Conservation (phyloP, 1,140 invertebrate genomes). For the Marisa cornuarietis region DNA sequence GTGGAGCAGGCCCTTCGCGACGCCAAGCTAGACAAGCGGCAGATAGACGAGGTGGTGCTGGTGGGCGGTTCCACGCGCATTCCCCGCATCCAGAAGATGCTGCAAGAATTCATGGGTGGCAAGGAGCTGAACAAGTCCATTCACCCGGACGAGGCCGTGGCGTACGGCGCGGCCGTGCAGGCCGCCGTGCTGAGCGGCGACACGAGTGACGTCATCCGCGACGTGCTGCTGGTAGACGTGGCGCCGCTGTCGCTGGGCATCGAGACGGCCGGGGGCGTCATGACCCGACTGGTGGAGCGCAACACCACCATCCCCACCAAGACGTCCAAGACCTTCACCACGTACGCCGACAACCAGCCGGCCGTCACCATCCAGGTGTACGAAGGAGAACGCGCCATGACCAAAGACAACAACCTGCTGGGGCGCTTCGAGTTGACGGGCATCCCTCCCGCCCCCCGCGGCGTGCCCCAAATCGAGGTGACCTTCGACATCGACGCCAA, state of each 20-base stretch:
- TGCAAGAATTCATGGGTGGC: slow-evolving; percentile 81
- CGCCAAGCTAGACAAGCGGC: slow-evolving; percentile 91
- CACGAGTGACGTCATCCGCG: slow-evolving; percentile 53
- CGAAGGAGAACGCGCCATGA: slow-evolving; percentile 91
- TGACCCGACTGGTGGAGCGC: slow-evolving; percentile 68
- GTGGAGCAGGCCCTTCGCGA: slow-evolving; percentile 93
- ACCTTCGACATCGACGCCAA: slow-evolving; percentile 74
- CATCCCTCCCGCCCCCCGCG: slow-evolving; percentile 90
- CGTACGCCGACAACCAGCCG: slow-evolving; percentile 74
- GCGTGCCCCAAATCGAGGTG: slow-evolving; percentile 82
- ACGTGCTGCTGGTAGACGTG: slow-evolving; percentile 63
- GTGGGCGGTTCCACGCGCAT: slow-evolving; percentile 98
- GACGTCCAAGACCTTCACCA: slow-evolving; percentile 59
- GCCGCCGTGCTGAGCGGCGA: slow-evolving; percentile 66
- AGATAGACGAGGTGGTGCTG: slow-evolving; percentile 94
- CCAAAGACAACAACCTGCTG: slow-evolving; percentile 80
- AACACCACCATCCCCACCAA: slow-evolving; percentile 63
- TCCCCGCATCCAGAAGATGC: slow-evolving; percentile 93
- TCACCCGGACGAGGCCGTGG: slow-evolving; percentile 69
- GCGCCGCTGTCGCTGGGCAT: slow-evolving; percentile 62
- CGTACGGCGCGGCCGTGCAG: slow-evolving; percentile 71
- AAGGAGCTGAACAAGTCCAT: slow-evolving; percentile 62
- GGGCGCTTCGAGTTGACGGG: slow-evolving; percentile 92
- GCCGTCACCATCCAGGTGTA: slow-evolving; percentile 79
- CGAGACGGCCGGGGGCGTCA: slow-evolving; percentile 75